Percentiles rank a stretch among this genome's conserved stretches.
phyloP scores from a whole-genome alignment of 2,113 vertebrate genomes.

The Piaya cayana region DNA sequence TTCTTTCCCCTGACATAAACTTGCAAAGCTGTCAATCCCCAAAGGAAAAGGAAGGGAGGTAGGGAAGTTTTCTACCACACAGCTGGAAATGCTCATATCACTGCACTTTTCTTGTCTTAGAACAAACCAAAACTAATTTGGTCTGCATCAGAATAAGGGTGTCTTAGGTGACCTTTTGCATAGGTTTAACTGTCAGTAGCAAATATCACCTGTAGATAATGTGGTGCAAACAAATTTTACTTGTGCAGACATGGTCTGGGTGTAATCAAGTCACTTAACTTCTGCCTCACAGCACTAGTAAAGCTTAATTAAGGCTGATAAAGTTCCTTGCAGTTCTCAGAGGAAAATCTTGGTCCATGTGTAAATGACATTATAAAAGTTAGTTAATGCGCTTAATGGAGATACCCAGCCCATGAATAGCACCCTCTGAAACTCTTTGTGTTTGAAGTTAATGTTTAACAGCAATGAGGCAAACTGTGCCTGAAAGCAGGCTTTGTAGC shows the following conservation, averaged over 20 bases:
- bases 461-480: background rate
- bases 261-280: background rate
- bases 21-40: background rate
- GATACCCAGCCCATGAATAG: background rate
- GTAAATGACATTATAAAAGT: background rate
- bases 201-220: background rate
- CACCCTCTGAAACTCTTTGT: background rate
- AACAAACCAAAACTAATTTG: background rate
- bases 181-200: background rate
- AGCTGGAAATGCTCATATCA: background rate
- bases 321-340: background rate
- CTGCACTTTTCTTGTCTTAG: background rate
- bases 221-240: background rate
- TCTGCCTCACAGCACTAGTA: background rate
- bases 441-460: background rate
- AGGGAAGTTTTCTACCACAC: background rate
- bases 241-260: background rate
- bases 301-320: background rate
- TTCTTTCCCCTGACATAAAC: background rate
- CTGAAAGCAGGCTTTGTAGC: background rate
- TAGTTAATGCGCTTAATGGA: background rate
- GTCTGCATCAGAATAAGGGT: background rate
- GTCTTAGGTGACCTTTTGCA: background rate
- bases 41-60: background rate
- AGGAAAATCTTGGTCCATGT: background rate